Evolutionary conservation across 2,113 vertebrate species (phyloP).

Genomic region (Astur gentilis): DNA sequence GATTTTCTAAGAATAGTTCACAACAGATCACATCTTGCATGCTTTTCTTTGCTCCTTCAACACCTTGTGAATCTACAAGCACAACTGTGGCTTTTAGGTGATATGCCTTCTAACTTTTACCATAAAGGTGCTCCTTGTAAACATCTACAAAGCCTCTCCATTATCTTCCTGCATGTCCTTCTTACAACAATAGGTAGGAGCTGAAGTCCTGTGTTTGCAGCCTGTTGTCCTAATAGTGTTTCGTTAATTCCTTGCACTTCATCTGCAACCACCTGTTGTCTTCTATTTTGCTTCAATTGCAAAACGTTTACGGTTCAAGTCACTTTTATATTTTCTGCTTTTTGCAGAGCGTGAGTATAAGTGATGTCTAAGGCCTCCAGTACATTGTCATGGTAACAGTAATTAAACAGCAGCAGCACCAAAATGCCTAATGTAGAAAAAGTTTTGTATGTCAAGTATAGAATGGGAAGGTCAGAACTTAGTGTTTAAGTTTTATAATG

Average conservation of each 20-base stretch:
- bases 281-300: background rate
- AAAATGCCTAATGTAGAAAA: background rate
- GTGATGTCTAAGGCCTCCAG: background rate
- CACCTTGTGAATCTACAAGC: background rate
- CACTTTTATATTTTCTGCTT: background rate
- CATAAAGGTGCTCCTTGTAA: background rate
- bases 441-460: background rate
- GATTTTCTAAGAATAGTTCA: background rate
- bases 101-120: background rate
- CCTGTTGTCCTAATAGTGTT: background rate
- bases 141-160: background rate
- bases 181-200: background rate
- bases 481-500: background rate
- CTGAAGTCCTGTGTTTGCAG: background rate
- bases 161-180: background rate
- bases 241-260: background rate
- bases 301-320: background rate
- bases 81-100: background rate
- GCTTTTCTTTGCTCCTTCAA: background rate
- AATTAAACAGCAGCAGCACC: background rate
- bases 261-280: background rate
- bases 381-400: background rate
- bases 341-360: background rate
- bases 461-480: background rate
- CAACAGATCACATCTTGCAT: background rate